Evolutionary conservation across 2,888 invertebrate genomes (phyloP).

Genomic region (Raillietiella orientalis): DNA sequence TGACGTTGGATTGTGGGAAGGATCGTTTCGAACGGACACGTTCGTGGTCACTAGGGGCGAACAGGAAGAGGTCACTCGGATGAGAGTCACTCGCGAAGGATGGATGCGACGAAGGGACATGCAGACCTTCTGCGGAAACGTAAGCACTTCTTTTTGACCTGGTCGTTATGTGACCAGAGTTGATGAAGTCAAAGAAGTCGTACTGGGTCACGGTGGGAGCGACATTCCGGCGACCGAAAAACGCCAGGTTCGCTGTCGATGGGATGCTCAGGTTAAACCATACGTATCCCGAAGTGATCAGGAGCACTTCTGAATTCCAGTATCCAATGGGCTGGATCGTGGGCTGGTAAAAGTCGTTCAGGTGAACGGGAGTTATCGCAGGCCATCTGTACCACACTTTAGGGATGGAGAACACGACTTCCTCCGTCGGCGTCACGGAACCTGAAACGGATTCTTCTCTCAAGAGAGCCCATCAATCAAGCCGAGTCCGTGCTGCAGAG

Average conservation of each 20-base stretch:
- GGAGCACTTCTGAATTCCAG: conserved; percentile 72
- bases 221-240: conserved; percentile 11
- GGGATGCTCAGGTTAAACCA: conserved; percentile 10
- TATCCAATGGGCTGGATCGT: conserved; percentile 61
- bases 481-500: no score
- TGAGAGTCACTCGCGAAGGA: neutral
- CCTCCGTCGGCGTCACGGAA: no score
- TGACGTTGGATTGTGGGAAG: conserved; percentile 5
- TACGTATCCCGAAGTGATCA: conserved; percentile 16
- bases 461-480: no score
- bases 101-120: neutral
- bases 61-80: neutral
- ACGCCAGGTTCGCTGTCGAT: conserved; percentile 9
- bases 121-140: neutral
- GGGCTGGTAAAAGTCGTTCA: no score
- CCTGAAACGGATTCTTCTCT: no score
- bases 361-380: no score
- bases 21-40: neutral
- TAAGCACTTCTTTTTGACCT: no score
- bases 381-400: no score
- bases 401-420: no score
- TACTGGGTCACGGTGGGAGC: conserved; percentile 11
- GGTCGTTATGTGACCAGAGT: conserved; percentile 7
- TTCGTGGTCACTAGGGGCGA: neutral
- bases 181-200: conserved; percentile 10